Evolutionary conservation across 2,797 vertebrate species (phyloP).

Genomic region (Thunnus albacares): DNA sequence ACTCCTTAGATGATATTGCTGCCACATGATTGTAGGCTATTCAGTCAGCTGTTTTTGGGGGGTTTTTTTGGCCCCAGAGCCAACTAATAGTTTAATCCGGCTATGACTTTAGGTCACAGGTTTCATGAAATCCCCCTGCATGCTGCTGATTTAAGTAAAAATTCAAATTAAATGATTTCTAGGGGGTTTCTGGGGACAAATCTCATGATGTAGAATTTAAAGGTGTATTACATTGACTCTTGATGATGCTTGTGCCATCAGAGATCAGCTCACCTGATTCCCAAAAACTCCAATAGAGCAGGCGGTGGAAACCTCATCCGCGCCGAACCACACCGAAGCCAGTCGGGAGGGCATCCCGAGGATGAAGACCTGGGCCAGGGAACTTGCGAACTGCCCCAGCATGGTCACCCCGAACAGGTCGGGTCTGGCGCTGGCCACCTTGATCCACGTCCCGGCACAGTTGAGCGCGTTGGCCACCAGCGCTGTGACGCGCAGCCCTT

Average conservation of each 20-base stretch:
- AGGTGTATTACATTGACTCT: background rate
- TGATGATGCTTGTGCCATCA: background rate
- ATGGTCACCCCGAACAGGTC: slow-evolving; percentile 90
- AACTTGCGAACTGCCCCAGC: slow-evolving; percentile 88
- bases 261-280: slow-evolving; percentile 91
- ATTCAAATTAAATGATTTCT: background rate
- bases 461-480: slow-evolving; percentile 91
- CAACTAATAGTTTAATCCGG: too few species aligned
- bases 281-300: slow-evolving; percentile 95
- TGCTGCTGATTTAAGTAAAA: background rate
- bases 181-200: background rate
- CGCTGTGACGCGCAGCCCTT: slow-evolving; percentile 90
- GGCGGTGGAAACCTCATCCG: slow-evolving; percentile 95
- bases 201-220: too few species aligned
- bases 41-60: too few species aligned
- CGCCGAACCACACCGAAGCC: slow-evolving; percentile 96
- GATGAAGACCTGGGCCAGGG: slow-evolving; percentile 94
- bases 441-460: slow-evolving; percentile 93
- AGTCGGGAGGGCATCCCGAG: slow-evolving; percentile 93
- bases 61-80: too few species aligned
- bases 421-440: slow-evolving; percentile 89
- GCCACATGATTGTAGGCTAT: too few species aligned
- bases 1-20: too few species aligned
- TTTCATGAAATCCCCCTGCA: too few species aligned
- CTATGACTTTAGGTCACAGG: too few species aligned